Base-by-base conservation (phyloP, 1,140 invertebrate species). In the Anastrepha obliqua region DNA sequence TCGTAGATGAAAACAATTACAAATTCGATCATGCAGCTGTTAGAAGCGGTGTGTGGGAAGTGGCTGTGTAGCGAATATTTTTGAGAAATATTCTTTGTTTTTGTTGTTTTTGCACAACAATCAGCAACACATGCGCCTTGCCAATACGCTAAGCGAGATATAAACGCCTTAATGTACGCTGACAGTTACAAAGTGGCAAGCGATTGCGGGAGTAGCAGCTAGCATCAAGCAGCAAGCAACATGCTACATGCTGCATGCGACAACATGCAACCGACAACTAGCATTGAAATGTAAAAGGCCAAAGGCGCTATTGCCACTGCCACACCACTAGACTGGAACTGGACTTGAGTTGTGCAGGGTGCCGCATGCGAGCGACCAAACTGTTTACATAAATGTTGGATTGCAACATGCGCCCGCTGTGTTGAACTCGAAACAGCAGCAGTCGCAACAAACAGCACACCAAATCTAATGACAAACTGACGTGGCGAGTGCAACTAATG, bases 181-280 rank as follows among this genome's bases (percentile, higher is more conserved):
- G 91, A 92, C 91, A 92, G 91, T 92, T 92, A 92, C 91, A 92
- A 92, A 92, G 91, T 92, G 91, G 91, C 90, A 89, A 90, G 89
- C 91, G 91, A 92, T 92, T 92, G 91, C 90, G 89, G 62, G 87
- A 88, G 85, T 85, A 88, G 87, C 81, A 85, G 29, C 29, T 29
- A 51, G 42, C 87, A 58, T 55, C 67, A 51, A 55, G 29, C 47
- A 87, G 74, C 64, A 20, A 62, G 11, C 55, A 87, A 55, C 78
- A 67, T 86, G 74, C 74, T 47, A 81, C 74, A 81, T 81, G 20
- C 47, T 13, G 55, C 47, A 67, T 67, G 17, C 64, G 64, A 67
- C 64, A 67, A 67, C 29, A 67, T 67, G 64, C 29, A 81, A 81
- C 47, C n/a, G 11, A n/a, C 47, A 55, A 44, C 39, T 55, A 81